Evolutionary conservation across 2,888 invertebrate species (phyloP), one percentile per base, ranked within the genome.

Genomic region (Eupithecia centaureata): DNA sequence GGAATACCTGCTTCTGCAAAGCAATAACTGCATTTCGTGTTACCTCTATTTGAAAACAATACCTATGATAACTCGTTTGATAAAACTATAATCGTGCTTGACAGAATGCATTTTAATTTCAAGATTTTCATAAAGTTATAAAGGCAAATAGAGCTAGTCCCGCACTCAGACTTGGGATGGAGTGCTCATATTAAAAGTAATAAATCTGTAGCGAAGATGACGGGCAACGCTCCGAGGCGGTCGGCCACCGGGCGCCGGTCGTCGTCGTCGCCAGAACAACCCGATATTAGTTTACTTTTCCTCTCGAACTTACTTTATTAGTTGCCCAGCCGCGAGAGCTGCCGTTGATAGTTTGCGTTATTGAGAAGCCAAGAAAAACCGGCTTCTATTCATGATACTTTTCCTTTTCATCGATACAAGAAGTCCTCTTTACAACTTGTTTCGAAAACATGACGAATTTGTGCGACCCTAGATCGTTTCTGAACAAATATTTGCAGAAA

Each of bases 221-320:
- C 80, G 81, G 74, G 75, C 78, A 75, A 77, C 74, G 77, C 15
- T 65, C 68, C 68, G 70, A 64, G 61, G 30, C 67, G 62, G 74
- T 70, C 66, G 67, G 71, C 74, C 73, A 63, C 69, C 73, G 75
- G 76, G 73, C 76, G 73, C 76, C 65, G 63, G 73, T 82, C 82
- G 82, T 82, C 86, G n/a, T 80, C 82, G 81, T 82, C 86, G 83
- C 79, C 85, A 82, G 84, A 85, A 87, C 87, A 88, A 85, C 79
- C 89, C 89, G 93, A 92, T 94, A 94, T 94, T 94, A 94, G 93
- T 94, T 93, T 93, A 92, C 93, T 93, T 93, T 92, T 90, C 88
- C 89, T 89, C 92, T 92, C 86, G 85, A 92, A 92, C 89, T 93
- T 91, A 90, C 89, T 90, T 91, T 92, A 93, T 92, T 92, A 92